Conservation (phyloP, 2,888 invertebrate species). For the Dysmachus trigonus region DNA sequence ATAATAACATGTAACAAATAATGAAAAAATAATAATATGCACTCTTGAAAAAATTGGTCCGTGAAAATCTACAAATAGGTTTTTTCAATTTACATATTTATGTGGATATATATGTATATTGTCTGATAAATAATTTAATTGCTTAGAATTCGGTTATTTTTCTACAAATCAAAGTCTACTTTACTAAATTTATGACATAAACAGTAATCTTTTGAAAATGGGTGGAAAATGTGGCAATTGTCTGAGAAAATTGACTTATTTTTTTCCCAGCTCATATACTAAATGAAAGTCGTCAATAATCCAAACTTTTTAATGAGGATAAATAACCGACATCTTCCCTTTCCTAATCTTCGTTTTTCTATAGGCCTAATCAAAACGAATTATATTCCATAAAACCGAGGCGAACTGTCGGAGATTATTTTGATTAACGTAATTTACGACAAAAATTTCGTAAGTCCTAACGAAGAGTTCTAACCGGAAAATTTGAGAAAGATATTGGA, state of each 20-base stretch:
- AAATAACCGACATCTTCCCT: background rate
- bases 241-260: background rate
- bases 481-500: background rate
- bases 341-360: background rate
- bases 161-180: too few species aligned
- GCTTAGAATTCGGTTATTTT: too few species aligned
- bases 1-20: too few species aligned
- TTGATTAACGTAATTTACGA: background rate
- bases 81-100: too few species aligned
- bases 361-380: background rate
- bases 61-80: too few species aligned
- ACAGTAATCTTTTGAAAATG: too few species aligned
- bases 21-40: too few species aligned
- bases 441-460: background rate
- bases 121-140: too few species aligned
- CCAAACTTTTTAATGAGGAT: background rate
- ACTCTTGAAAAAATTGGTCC: too few species aligned
- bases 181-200: too few species aligned
- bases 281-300: background rate
- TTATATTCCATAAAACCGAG: background rate
- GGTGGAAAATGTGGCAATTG: too few species aligned
- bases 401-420: background rate
- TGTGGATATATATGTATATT: too few species aligned
- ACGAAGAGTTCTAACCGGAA: background rate
- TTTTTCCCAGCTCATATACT: background rate